Evolutionary conservation across 2,797 vertebrate species (phyloP).

Genomic region (Aphelocoma californica): DNA sequence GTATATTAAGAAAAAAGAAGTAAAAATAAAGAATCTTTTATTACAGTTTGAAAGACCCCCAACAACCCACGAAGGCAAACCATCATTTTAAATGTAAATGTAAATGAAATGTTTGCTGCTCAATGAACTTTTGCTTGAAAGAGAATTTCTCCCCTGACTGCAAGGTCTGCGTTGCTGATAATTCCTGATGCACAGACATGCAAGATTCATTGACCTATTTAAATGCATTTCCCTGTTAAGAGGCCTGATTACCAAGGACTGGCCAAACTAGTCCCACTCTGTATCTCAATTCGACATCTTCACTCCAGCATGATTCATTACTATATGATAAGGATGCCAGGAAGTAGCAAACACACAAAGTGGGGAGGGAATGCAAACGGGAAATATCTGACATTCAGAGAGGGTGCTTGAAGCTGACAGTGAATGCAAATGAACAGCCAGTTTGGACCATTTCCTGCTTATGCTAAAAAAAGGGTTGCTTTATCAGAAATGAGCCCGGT

Average conservation of each 20-base stretch:
- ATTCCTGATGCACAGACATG: slow-evolving; percentile 25
- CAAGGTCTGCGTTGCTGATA: slow-evolving; percentile 20
- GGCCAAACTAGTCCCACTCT: slow-evolving; percentile 37
- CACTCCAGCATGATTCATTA: slow-evolving; percentile 49
- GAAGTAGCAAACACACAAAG: slow-evolving; percentile 60
- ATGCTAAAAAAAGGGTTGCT: slow-evolving; percentile 10
- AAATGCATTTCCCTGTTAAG: slow-evolving; percentile 53
- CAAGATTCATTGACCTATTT: slow-evolving; percentile 65
- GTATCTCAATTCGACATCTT: slow-evolving; percentile 6
- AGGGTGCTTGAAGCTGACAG: slow-evolving; percentile 16
- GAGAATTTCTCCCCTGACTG: not conserved
- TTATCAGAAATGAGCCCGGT: slow-evolving; percentile 5
- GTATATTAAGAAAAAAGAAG: not conserved
- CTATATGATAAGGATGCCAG: slow-evolving; percentile 56
- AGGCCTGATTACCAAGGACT: slow-evolving; percentile 33
- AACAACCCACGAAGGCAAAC: not conserved
- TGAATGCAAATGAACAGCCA: slow-evolving; percentile 48
- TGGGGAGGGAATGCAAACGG: slow-evolving; percentile 27
- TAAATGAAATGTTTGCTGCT: not conserved
- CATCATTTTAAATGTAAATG: not conserved
- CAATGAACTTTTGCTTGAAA: slow-evolving; percentile 29
- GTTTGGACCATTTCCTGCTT: slow-evolving; percentile 43
- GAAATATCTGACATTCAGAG: slow-evolving; percentile 63
- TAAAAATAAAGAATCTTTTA: not conserved
- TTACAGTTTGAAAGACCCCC: not conserved